Conservation (phyloP, 1,140 invertebrate genomes). For the Heliconius eleuchia region DNA sequence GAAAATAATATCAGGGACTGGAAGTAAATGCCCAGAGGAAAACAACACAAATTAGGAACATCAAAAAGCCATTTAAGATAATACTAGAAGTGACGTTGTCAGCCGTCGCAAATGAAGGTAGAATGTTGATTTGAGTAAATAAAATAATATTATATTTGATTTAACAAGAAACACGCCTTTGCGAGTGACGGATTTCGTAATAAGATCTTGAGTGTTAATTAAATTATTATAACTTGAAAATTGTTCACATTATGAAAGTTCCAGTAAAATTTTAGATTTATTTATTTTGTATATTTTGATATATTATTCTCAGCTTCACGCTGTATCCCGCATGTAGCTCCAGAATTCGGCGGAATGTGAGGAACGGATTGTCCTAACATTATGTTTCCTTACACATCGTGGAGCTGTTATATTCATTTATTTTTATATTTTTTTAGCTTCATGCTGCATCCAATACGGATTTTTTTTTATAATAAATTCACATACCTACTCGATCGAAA, state of each 20-base stretch:
- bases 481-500: not conserved
- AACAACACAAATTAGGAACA: conserved; percentile 9
- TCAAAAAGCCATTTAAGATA: conserved; percentile 12
- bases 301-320: too few relatives aligned
- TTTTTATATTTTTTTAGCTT: too few relatives aligned
- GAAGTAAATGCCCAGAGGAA: not conserved
- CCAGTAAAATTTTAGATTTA: too few relatives aligned
- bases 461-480: not conserved
- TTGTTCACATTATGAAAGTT: too few relatives aligned
- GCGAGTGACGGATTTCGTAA: not conserved
- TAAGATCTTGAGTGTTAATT: not conserved
- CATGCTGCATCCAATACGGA: too few relatives aligned
- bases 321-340: too few relatives aligned
- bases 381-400: too few relatives aligned
- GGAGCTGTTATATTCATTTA: too few relatives aligned
- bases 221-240: too few relatives aligned
- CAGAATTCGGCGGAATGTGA: too few relatives aligned
- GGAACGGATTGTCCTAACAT: too few relatives aligned
- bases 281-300: too few relatives aligned
- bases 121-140: not conserved
- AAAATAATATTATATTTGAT: not conserved
- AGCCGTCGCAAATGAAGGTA: not conserved
- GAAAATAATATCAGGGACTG: not conserved
- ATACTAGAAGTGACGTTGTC: conserved; percentile 13
- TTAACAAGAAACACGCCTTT: not conserved